Evolutionary conservation across 2,113 vertebrate genomes (phyloP).

Genomic region (Rhabdomys dilectus): DNA sequence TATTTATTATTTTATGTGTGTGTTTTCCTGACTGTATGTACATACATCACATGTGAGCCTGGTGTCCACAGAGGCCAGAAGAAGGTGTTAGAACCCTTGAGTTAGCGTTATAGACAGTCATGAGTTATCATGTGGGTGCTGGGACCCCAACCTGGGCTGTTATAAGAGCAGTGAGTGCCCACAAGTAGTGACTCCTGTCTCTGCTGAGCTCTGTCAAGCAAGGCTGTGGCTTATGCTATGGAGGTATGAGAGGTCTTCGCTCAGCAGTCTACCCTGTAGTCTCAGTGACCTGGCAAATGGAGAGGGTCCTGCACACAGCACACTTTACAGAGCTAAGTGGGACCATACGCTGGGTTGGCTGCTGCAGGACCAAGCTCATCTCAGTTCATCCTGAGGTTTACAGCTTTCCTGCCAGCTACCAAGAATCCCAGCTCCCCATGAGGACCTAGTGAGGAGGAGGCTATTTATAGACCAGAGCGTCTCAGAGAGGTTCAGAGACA

Average conservation of each 20-base stretch:
- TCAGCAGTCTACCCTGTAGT: too few relatives aligned
- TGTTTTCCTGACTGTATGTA: not conserved
- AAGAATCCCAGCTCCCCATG: not conserved
- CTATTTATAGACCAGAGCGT: not conserved
- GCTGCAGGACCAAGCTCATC: not conserved
- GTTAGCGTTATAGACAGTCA: not conserved
- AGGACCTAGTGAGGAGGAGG: not conserved
- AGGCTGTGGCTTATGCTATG: not conserved
- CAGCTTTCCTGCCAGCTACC: not conserved
- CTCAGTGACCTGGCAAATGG: not conserved
- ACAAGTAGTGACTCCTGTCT: not conserved
- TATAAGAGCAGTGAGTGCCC: not conserved
- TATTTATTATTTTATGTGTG: not conserved
- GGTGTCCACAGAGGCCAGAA: not conserved
- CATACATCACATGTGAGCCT: not conserved
- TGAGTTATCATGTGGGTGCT: not conserved
- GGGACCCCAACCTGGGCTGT: not conserved
- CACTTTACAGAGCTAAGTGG: not conserved
- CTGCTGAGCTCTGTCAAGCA: not conserved
- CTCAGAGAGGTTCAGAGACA: not conserved
- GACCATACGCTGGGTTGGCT: not conserved
- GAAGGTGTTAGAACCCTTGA: not conserved
- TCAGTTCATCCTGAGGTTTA: not conserved
- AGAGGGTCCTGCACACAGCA: too few relatives aligned
- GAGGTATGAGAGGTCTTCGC: not conserved